These are phyloP conservation scores for Mechanitis mazaeus DNA, from an alignment of 2,888 invertebrate genomes.

Conservation along the genomic window DNA sequence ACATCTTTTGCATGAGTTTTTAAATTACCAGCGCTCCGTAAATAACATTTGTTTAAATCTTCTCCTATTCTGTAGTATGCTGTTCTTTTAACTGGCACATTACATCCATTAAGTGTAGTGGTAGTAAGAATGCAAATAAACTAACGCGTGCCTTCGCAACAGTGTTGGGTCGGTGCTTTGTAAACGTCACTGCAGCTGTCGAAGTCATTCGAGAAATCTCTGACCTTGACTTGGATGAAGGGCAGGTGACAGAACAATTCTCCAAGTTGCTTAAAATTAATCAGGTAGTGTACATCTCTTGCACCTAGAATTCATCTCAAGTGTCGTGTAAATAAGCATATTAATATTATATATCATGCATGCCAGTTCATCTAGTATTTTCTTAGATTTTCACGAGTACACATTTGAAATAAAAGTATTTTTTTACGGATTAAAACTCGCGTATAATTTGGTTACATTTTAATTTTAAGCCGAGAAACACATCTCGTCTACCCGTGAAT, in stretches of 20 bases:
- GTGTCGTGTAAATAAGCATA: neutral
- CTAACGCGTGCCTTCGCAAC: constrained; percentile 41
- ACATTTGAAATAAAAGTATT: too few species aligned
- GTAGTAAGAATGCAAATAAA: constrained; percentile 27
- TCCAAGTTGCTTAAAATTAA: constrained; percentile 48
- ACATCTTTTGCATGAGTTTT: neutral
- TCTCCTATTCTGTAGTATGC: neutral
- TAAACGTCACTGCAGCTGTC: constrained; percentile 48
- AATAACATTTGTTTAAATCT: neutral
- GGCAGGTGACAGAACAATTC: constrained; percentile 46
- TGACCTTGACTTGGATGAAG: constrained; percentile 33
- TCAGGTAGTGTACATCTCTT: constrained; percentile 48
- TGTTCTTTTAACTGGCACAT: neutral
- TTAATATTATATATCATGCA: constrained; percentile 11
- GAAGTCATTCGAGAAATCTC: constrained; percentile 34
- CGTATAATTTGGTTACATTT: too few species aligned
- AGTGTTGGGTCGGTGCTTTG: constrained; percentile 65
- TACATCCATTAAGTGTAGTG: neutral
- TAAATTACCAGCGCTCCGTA: neutral
- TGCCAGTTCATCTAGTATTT: neutral
- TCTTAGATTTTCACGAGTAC: too few species aligned
- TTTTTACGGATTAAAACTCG: too few species aligned
- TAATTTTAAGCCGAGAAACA: too few species aligned
- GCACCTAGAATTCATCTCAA: neutral
- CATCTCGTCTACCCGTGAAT: too few species aligned